Evolutionary conservation across 2,888 invertebrate species (phyloP).

Genomic region (Crocallis elinguaria): DNA sequence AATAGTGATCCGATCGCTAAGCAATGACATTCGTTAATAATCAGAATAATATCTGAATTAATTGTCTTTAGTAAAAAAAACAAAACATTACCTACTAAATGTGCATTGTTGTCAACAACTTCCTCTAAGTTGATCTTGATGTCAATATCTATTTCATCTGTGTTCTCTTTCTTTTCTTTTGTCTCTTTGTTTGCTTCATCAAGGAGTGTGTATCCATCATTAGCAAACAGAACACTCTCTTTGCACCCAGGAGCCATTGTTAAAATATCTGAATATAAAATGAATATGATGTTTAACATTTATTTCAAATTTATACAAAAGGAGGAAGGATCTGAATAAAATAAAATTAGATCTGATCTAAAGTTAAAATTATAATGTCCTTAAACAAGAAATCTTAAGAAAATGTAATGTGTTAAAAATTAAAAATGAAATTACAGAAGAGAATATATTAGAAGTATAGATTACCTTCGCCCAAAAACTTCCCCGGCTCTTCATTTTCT

Average conservation of each 20-base stretch:
- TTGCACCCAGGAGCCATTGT: conserved; percentile 88
- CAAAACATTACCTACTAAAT: conserved; percentile 76
- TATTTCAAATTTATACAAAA: too few relatives aligned
- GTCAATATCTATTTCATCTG: conserved; percentile 59
- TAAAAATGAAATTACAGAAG: not conserved
- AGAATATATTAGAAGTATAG: not conserved
- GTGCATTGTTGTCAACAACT: conserved; percentile 85
- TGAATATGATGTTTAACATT: too few relatives aligned
- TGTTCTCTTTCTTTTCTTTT: conserved; percentile 43
- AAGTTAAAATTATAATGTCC: too few relatives aligned
- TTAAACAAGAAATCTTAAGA: too few relatives aligned
- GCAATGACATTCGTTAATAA: too few relatives aligned
- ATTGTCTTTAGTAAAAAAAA: not conserved
- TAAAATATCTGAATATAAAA: conserved; percentile 75
- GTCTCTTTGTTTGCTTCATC: conserved; percentile 51
- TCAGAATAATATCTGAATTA: too few relatives aligned
- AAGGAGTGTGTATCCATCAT: conserved; percentile 80
- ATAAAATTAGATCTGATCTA: too few relatives aligned
- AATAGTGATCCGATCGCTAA: too few relatives aligned
- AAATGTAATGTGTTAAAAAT: conserved; percentile 1
- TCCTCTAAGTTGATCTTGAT: conserved; percentile 85
- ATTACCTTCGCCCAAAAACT: conserved; percentile 79
- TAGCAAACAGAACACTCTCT: conserved; percentile 83
- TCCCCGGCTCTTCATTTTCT: conserved; percentile 70
- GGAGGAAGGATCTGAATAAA: too few relatives aligned